Percentiles rank a stretch among this genome's conserved stretches.
phyloP scores from a whole-genome alignment of 2,888 invertebrate species.

The Apeira syringaria region DNA sequence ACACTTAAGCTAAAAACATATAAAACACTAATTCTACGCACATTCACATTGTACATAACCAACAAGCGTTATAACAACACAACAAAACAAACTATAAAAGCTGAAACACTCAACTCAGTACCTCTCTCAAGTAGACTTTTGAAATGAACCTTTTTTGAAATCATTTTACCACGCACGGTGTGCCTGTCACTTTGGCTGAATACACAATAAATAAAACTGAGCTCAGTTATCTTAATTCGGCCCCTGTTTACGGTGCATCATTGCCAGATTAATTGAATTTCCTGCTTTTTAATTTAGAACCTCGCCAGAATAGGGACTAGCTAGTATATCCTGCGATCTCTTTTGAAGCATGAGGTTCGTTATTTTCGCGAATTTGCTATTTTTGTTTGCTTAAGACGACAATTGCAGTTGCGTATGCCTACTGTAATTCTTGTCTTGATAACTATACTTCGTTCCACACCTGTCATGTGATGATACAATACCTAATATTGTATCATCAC shows the following conservation, averaged over 20 bases:
- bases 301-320: constrained; percentile 36
- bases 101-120: constrained; percentile 18
- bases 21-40: too few species aligned
- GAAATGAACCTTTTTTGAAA: constrained; percentile 55
- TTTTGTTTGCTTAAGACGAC: too few species aligned
- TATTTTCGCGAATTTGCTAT: too few species aligned
- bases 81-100: constrained; percentile 5
- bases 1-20: too few species aligned
- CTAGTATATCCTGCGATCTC: constrained; percentile 17
- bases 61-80: constrained; percentile 44
- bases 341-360: neutral
- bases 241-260: constrained; percentile 75
- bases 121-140: constrained; percentile 50
- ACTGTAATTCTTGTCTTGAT: too few species aligned
- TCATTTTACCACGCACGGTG: constrained; percentile 43
- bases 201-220: constrained; percentile 71
- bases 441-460: too few species aligned
- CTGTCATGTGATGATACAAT: too few species aligned
- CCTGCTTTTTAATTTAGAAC: constrained; percentile 76
- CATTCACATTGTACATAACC: too few species aligned
- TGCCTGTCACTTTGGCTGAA: constrained; percentile 39
- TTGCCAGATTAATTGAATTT: constrained; percentile 76
- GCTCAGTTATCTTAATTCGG: constrained; percentile 69
- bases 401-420: too few species aligned
- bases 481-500: too few species aligned